phyloP scores from a whole-genome alignment of 2,113 vertebrate genomes.

The Lophius piscatorius region DNA sequence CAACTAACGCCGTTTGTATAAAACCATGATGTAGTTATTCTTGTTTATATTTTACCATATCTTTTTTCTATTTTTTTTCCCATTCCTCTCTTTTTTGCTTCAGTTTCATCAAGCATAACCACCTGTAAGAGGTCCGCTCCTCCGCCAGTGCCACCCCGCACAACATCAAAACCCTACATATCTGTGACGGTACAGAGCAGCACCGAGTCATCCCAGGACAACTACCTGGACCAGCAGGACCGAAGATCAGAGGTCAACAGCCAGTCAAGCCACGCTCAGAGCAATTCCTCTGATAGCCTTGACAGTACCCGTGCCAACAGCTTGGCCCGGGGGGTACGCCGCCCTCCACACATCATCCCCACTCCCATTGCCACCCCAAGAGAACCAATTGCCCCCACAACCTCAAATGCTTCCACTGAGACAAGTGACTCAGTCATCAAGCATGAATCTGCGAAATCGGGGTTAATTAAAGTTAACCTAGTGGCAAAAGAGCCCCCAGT shows the following conservation, averaged over 20 bases:
- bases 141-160: conserved; percentile 95
- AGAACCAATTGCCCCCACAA: conserved; percentile 78
- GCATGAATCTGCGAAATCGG: conserved; percentile 81
- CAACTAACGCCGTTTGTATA: no score
- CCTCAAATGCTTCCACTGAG: conserved; percentile 68
- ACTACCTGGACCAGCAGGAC: conserved; percentile 95
- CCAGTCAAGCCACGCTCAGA: conserved; percentile 91
- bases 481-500: conserved; percentile 84
- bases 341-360: conserved; percentile 78
- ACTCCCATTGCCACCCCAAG: conserved; percentile 82
- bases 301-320: conserved; percentile 95
- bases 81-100: conserved; percentile 6
- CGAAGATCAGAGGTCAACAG: conserved; percentile 94
- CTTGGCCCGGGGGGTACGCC: conserved; percentile 83
- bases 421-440: conserved; percentile 59
- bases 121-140: conserved; percentile 97
- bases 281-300: conserved; percentile 97
- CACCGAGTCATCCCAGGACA: conserved; percentile 98
- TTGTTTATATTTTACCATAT: no score
- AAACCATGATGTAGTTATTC: no score
- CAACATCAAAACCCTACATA: conserved; percentile 98
- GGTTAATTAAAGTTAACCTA: conserved; percentile 79
- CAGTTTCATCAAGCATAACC: conserved; percentile 96
- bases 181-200: conserved; percentile 99
- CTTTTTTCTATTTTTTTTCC: neutral